Evolutionary conservation across 2,113 vertebrate species (phyloP).

Genomic region (Todiramphus chloris): DNA sequence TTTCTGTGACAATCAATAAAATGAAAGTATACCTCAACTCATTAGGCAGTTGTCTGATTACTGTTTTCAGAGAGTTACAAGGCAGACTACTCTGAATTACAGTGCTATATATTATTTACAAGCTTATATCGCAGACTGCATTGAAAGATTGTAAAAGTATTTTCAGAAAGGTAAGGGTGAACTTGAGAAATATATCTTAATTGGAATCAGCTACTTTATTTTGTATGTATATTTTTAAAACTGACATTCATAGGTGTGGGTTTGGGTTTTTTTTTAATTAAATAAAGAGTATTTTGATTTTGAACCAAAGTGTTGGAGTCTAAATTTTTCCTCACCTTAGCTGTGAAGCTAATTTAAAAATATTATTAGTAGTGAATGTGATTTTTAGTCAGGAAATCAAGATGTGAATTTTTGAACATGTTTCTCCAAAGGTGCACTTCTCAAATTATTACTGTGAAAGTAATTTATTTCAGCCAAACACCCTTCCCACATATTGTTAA

Average conservation of each 20-base stretch:
- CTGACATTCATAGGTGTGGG: background rate
- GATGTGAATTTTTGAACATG: constrained; percentile 77
- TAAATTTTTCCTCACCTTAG: constrained; percentile 46
- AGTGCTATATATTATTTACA: constrained; percentile 56
- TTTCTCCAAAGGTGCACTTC: constrained; percentile 77
- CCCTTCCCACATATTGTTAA: constrained; percentile 78
- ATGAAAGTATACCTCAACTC: constrained; percentile 1
- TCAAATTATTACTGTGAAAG: constrained; percentile 77
- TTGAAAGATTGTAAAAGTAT: constrained; percentile 23
- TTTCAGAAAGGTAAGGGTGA: constrained; percentile 41
- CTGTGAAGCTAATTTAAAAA: constrained; percentile 71
- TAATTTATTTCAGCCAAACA: constrained; percentile 83
- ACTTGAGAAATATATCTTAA: constrained; percentile 62
- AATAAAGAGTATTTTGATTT: constrained; percentile 59
- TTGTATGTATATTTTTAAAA: constrained; percentile 32
- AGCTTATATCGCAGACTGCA: constrained; percentile 12
- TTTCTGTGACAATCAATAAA: constrained; percentile 31
- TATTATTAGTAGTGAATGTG: constrained; percentile 64
- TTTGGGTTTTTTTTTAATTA: background rate
- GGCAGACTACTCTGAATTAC: constrained; percentile 26
- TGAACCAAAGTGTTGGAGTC: constrained; percentile 44
- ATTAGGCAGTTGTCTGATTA: background rate
- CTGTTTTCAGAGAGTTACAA: background rate
- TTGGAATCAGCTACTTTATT: constrained; percentile 58
- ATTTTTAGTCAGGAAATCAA: constrained; percentile 73